Evolutionary conservation across 2,888 invertebrate genomes (phyloP), one percentile per base, ranked within the genome.

Genomic region (Eledone cirrhosa): DNA sequence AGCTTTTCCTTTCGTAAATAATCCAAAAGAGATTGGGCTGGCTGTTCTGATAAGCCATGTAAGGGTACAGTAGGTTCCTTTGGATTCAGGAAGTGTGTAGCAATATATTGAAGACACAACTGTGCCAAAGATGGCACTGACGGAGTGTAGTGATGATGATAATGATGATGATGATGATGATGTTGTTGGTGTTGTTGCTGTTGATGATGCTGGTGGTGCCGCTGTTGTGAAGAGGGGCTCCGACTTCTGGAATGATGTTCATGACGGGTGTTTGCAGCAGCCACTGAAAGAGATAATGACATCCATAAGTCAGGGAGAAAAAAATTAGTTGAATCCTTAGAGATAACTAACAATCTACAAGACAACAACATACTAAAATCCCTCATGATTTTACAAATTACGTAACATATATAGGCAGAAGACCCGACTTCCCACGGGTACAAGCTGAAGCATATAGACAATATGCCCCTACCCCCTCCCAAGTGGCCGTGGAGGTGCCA

Each of bases 1-100:
- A 86, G 82, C 80, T 86, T 85, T 75, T 89, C 86, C 75, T 87
- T 87, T 78, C 88, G 81, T 22, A 90, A 85, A 78, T 87, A 84
- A 0, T 82, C 79, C 2, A 90, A 77, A 11, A 89, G 82, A 63
- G 85, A 83, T 80, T 87, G 87, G 0, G 89, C 87, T 77, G 89
- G 82, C 4, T 87, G 85, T 77, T 87, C 87, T 1, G 90, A 85
- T 27, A 89, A 81, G 1, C 88, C 87, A 47, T 84, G 82, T 22
- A 88, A 82, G 4, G 87, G 85, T 29, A 85, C 80, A 24, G 88
- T 77, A n/a, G 86, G 87, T 27, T 85, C 83, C 2, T 85, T 80
- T 0, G 88, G 87, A 78, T 88, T 87, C 75, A 82, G 85, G 22
- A 90, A 82, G 8, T 88, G 83, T 4, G 81, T 78, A 11, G 86